Evolutionary conservation across 2,797 vertebrate genomes (phyloP), one percentile per base, ranked within the genome.

Genomic region (Anabas testudineus): DNA sequence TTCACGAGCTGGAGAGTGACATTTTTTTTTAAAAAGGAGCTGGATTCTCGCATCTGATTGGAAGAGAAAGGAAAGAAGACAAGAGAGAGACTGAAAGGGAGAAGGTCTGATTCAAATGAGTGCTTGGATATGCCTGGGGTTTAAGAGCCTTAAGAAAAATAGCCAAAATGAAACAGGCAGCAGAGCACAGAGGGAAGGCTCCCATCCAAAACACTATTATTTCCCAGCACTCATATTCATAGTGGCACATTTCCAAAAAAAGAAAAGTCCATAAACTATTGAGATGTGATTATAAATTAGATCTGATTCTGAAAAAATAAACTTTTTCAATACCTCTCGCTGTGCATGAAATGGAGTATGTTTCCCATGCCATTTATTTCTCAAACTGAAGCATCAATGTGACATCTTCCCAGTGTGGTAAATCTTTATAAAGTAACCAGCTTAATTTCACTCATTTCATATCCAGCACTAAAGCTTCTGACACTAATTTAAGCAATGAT

Each of bases 91-190:
- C 24, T 56, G 70, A 78, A 74, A 64, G 61, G 46, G 67, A 74
- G 72, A 66, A 43, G 78, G 62, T 66, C 77, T 45, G 85, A 74
- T 87, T 90, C 81, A 85, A 78, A 88, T 80, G 74, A 81, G 72
- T 72, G 68, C 82, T 85, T 81, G 83, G 79, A 79, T 85, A 64
- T 85, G 82, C 75, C 70, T 30, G 32, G 75, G 82, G 72, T 87
- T 79, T 81, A 85, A 86, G 80, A 86, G 82, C 82, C 83, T 80
- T 74, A 84, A 86, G 83, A 90, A 86, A 86, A 54, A 67, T 76
- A 89, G 87, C 84, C 89, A 88, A 84, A 89, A 88, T 78, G 79
- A 88, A 88, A 79, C 77, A 74, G 68, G 80, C 81, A 78, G 85
- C 80, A 28, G 81, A 87, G 88, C 85, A 81, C 74, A 82, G 77